Evolutionary conservation across 1,140 invertebrate genomes (phyloP).

Genomic region (Drosophila pruinosa): DNA sequence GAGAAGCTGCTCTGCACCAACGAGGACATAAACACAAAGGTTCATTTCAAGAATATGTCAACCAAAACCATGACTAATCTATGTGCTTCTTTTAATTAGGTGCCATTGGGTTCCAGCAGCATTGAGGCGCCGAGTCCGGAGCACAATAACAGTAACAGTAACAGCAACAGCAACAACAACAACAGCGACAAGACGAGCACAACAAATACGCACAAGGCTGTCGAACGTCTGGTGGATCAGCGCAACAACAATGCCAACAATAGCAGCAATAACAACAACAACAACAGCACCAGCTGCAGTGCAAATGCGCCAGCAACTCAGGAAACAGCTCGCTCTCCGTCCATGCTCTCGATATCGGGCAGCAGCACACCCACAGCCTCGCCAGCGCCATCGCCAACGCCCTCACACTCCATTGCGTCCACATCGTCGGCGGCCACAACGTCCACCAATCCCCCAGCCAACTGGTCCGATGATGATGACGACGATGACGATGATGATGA

Average conservation of each 20-base stretch:
- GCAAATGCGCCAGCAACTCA: conserved; percentile 12
- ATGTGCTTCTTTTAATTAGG: conserved; percentile 20
- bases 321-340: conserved; percentile 56
- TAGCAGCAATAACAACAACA: conserved; percentile 36
- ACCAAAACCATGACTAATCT: no score
- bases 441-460: conserved; percentile 69
- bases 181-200: conserved; percentile 23
- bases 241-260: conserved; percentile 56
- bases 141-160: conserved; percentile 40
- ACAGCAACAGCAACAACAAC: conserved; percentile 5
- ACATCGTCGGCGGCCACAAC: conserved; percentile 56
- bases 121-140: conserved; percentile 73
- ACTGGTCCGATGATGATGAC: conserved; percentile 73
- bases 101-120: conserved; percentile 69
- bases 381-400: conserved; percentile 67
- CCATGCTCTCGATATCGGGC: conserved; percentile 64
- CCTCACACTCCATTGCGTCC: conserved; percentile 73
- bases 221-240: conserved; percentile 66
- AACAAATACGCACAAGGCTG: conserved; percentile 45
- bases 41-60: conserved; percentile 14
- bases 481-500: conserved; percentile 51
- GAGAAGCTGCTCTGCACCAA: conserved; percentile 95
- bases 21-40: conserved; percentile 87
- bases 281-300: conserved; percentile 30
- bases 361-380: conserved; percentile 70